These are phyloP conservation scores for Agriopis marginaria DNA, from an alignment of 2,888 invertebrate genomes.

Conservation along the genomic window DNA sequence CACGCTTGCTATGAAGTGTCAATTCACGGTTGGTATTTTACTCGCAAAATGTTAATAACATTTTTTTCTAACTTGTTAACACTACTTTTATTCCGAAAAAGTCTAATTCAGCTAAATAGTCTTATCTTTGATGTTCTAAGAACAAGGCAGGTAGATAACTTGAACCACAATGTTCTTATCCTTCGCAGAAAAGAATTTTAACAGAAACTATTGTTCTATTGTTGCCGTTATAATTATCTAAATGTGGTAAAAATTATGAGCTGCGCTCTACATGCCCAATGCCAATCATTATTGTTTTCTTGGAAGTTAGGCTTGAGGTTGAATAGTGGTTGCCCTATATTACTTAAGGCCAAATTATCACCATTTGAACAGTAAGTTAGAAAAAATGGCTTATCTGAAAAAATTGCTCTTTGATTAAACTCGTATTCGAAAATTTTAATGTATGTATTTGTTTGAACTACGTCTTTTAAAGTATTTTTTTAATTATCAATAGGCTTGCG, in stretches of 20 bases:
- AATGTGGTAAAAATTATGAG: conserved; percentile 42
- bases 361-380: not conserved
- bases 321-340: conserved; percentile 14
- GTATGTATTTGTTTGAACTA: too few relatives aligned
- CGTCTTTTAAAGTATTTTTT: too few relatives aligned
- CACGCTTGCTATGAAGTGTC: too few relatives aligned
- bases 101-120: not conserved
- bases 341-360: conserved; percentile 15
- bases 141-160: conserved; percentile 17
- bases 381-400: too few relatives aligned
- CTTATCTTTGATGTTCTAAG: conserved; percentile 12
- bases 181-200: conserved; percentile 37
- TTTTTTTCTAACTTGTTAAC: not conserved
- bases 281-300: conserved; percentile 33
- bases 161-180: conserved; percentile 29
- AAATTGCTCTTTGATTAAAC: too few relatives aligned
- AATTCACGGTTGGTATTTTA: too few relatives aligned
- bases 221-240: conserved; percentile 41
- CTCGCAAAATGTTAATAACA: too few relatives aligned
- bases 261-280: conserved; percentile 37
- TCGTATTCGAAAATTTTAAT: too few relatives aligned
- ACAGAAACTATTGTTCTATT: conserved; percentile 44
- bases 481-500: too few relatives aligned
- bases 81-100: too few relatives aligned
- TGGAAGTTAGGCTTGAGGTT: conserved; percentile 17